Base-by-base conservation (phyloP, 2,113 vertebrate species). In the Hemibagrus wyckioides region DNA sequence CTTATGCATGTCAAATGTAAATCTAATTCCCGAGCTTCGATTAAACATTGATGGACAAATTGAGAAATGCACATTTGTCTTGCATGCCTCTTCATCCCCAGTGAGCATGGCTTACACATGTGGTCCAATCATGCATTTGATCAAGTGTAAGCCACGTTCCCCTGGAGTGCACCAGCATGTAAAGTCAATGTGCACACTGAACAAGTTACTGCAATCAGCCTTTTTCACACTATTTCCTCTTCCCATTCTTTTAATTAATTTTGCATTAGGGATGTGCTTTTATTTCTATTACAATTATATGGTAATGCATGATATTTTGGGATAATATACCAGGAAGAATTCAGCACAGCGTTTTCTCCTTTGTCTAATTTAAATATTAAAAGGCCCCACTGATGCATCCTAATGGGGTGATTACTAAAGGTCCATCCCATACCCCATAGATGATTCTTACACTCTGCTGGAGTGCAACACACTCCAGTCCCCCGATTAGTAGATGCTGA, bases 111-210 rank as follows among this genome's bases (percentile, higher is more conserved):
- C 87, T 86, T 90, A 57, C 71, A 84, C 80, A 44, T 15, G 85
- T 54, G 33, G 79, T 50, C 87, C 63, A 86, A 84, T 88, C 89
- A 89, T 89, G 86, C 81, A 44, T 83, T 89, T 69, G 80, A 71
- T 82, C 75, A 73, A 41, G 81, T 67, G 65, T 44, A 86, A 86
- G 61, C 80, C 84, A 25, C 23, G 57, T 86, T 57, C 87, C 75
- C 65, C 61, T 21, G 61, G 79, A 69, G 87, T 36, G 56, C 5
- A 36, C 80, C 57, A 83, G 83, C 89, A 88, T 85, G 75, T 57
- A 90, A 90, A 90, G 71, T 87, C 79, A 85, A 88, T 83, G 80
- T 79, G 71, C 71, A 65, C 25, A 33, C 11, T 28, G 41, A 75
- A 73, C n/a, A 59, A 33, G 28, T 50, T 87, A 36, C 77, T 41